phyloP scores from a whole-genome alignment of 2,113 vertebrate species.

The Oxyruncus cristatus region DNA sequence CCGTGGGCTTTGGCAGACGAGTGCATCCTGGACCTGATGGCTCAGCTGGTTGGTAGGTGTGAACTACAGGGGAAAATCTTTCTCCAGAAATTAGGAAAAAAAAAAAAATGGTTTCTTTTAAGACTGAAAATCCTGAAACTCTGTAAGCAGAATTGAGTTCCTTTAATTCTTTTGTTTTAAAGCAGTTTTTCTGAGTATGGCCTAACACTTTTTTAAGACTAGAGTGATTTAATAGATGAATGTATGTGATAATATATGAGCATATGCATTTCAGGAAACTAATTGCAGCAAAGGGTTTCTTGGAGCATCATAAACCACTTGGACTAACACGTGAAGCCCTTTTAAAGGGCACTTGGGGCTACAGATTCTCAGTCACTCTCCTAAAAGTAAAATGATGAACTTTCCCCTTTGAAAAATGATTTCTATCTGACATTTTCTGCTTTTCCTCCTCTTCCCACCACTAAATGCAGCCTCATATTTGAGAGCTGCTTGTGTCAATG shows the following conservation, averaged over 20 bases:
- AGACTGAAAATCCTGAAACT: neutral
- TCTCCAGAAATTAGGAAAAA: neutral
- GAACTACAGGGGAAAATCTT: neutral
- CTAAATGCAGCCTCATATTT: neutral
- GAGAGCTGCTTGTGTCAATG: constrained; percentile 2
- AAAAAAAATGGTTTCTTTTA: neutral
- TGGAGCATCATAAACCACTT: constrained; percentile 24
- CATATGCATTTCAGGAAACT: neutral
- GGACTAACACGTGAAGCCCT: neutral
- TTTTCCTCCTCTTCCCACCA: neutral
- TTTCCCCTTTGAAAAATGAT: neutral
- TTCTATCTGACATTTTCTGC: neutral
- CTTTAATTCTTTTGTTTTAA: neutral
- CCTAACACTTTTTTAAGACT: neutral
- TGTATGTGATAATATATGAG: neutral
- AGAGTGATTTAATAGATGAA: neutral
- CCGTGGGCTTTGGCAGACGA: constrained; percentile 91
- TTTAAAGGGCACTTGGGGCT: constrained; percentile 17
- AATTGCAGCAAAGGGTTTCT: constrained; percentile 5
- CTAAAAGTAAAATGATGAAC: neutral
- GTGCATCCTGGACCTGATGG: constrained; percentile 82
- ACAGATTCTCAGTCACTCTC: neutral
- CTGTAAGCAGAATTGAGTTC: neutral
- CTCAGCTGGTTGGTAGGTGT: constrained; percentile 85
- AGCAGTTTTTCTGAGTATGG: neutral